Base-by-base conservation (phyloP, 2,113 vertebrate genomes). In the Cryptotis parvus region DNA sequence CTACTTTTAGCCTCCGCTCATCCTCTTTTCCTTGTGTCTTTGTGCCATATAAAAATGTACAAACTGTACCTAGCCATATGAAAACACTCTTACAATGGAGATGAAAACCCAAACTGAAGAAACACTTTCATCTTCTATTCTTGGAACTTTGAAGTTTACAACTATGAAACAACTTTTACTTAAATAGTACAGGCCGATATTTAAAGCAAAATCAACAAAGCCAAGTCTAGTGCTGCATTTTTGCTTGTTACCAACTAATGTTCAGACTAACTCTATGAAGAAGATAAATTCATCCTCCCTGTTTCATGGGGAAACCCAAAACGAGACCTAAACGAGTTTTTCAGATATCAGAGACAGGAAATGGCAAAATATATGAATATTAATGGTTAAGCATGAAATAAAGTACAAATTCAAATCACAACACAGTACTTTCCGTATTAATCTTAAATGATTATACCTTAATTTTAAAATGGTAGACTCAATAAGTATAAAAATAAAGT, bases 211-310 rank as follows among this genome's bases (percentile, higher is more conserved):
- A 58, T 66, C 27, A 82, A 20, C 72, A 52, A 70, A 33, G 18
- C 1, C 12, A 33, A 18, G 6, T 37, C 52, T 41, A 31, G 3
- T 76, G 20, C 6, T 61, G 63, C 0, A 79, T 0, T 4, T 82
- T 86, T 90, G 35, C 11, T 18, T 79, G 10, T 33, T 52, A 72
- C 81, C 81, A 92, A 33, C 29, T 87, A 91, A 66, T 84, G n/a
- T 88, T 74, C 20, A 84, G 72, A 66, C n/a, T 43, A 81, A 39
- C 27, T 49, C 89, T 41, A 4, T 41, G 39, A 10, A 49, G 45
- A 49, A 49, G 45, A 5, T 49, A 79, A 37, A 58, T 74, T 83
- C 37, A 58, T 79, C 70, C 81, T 9, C 6, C 6, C 8, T 2
- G 61, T 29, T 89, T 77, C 74, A 87, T 35, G 20, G 52, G n/a